phyloP scores from a whole-genome alignment of 2,888 invertebrate species.

The Phengaris alcon region DNA sequence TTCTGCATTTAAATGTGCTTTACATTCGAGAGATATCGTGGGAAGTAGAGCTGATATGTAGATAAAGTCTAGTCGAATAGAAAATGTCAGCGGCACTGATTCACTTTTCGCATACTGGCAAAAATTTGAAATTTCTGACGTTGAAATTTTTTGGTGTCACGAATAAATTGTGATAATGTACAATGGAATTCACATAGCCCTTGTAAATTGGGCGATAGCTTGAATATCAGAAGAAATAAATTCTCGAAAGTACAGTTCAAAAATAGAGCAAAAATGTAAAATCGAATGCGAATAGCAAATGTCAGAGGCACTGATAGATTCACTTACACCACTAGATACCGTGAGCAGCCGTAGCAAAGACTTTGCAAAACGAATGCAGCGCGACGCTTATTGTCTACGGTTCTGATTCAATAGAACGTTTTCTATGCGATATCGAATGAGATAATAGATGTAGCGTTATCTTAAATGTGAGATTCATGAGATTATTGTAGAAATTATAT shows the following conservation, averaged over 20 bases:
- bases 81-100: not conserved
- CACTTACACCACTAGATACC: not conserved
- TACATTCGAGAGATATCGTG: not conserved
- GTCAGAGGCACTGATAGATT: conserved; percentile 11
- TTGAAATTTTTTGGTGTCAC: not conserved
- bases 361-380: not conserved
- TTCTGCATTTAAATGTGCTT: not conserved
- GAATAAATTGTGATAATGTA: not conserved
- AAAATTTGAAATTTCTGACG: no score
- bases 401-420: not conserved
- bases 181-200: not conserved
- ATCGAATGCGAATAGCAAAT: not conserved
- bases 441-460: not conserved
- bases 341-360: not conserved
- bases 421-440: not conserved
- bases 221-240: not conserved
- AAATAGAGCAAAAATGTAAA: not conserved
- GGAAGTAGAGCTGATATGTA: not conserved
- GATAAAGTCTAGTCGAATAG: not conserved
- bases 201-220: not conserved
- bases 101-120: not conserved
- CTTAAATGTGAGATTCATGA: not conserved
- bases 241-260: not conserved
- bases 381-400: not conserved
- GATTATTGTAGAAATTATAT: not conserved